Evolutionary conservation across 2,797 vertebrate species (phyloP).

Genomic region (Helicolenus hilgendorfi): DNA sequence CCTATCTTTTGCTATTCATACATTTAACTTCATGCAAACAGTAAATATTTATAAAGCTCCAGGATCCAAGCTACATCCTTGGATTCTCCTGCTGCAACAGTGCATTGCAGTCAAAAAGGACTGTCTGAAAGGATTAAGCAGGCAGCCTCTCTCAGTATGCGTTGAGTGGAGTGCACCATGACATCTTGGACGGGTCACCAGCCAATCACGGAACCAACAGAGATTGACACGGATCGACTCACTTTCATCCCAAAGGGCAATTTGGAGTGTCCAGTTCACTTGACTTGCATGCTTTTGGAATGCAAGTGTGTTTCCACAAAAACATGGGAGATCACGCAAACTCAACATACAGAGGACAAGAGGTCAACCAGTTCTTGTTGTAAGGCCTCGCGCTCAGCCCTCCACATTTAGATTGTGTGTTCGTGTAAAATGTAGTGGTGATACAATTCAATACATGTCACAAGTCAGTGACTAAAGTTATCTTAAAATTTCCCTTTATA

Average conservation of each 20-base stretch:
- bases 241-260: slow-evolving; percentile 38
- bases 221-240: slow-evolving; percentile 40
- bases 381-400: neutral
- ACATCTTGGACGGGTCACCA: slow-evolving; percentile 45
- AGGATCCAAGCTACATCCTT: neutral
- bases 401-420: neutral
- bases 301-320: neutral
- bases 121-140: neutral
- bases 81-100: neutral
- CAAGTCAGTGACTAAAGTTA: neutral
- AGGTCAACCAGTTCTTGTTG: neutral
- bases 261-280: slow-evolving; percentile 7
- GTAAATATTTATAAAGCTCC: neutral
- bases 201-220: slow-evolving; percentile 34
- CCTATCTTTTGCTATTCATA: neutral
- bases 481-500: too few relatives aligned
- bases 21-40: neutral
- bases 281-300: slow-evolving; percentile 22
- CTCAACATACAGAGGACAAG: neutral
- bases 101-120: neutral
- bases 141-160: slow-evolving; percentile 19
- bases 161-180: neutral
- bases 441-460: neutral
- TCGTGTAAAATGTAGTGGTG: neutral
- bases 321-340: neutral